Evolutionary conservation across 2,113 vertebrate genomes (phyloP).

Genomic region (Calypte anna): DNA sequence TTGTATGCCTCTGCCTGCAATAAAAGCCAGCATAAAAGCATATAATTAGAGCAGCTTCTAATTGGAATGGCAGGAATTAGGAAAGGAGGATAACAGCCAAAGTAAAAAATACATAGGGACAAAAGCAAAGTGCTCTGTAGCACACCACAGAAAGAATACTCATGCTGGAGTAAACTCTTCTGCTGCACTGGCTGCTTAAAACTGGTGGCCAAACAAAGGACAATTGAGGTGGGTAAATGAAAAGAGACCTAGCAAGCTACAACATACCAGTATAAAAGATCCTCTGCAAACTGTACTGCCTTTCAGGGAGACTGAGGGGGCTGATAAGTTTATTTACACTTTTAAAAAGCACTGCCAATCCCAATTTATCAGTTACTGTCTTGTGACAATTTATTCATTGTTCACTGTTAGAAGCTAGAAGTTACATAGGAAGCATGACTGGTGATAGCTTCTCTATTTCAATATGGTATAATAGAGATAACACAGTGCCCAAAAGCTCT

Average conservation of each 20-base stretch:
- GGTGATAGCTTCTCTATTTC: slow-evolving; percentile 87
- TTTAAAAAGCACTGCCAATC: slow-evolving; percentile 83
- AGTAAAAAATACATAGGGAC: slow-evolving; percentile 11
- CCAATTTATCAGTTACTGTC: slow-evolving; percentile 87
- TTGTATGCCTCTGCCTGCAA: slow-evolving; percentile 35
- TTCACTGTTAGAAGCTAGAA: slow-evolving; percentile 84
- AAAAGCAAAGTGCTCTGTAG: slow-evolving; percentile 21
- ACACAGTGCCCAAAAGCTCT: slow-evolving; percentile 84
- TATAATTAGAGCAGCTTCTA: slow-evolving; percentile 41
- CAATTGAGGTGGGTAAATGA: slow-evolving; percentile 33
- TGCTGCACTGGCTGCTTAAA: slow-evolving; percentile 47
- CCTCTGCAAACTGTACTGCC: slow-evolving; percentile 65
- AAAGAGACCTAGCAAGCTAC: slow-evolving; percentile 55
- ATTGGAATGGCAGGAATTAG: slow-evolving; percentile 48
- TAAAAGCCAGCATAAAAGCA: slow-evolving; percentile 52
- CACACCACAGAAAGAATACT: neutral
- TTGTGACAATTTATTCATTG: slow-evolving; percentile 88
- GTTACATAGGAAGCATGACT: slow-evolving; percentile 85
- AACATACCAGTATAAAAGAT: slow-evolving; percentile 39
- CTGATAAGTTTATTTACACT: slow-evolving; percentile 83
- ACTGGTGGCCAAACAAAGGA: slow-evolving; percentile 60
- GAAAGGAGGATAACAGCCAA: slow-evolving; percentile 18
- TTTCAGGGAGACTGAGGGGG: slow-evolving; percentile 64
- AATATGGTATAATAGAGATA: slow-evolving; percentile 89
- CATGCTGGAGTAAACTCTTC: slow-evolving; percentile 28